Base-by-base conservation (phyloP, 1,140 invertebrate species). In the Aphis gossypii region DNA sequence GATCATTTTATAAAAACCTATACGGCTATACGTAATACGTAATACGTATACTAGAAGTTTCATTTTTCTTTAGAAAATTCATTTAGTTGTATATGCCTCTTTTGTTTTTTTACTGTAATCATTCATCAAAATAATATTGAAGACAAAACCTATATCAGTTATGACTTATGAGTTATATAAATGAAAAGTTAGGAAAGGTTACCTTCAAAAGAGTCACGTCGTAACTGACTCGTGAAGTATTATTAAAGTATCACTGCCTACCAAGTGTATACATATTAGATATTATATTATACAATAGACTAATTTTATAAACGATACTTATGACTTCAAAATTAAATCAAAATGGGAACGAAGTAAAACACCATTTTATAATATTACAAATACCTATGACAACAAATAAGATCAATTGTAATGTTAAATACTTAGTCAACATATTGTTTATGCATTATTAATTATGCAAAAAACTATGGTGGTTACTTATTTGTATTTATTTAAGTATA, bases 201-300 rank as follows among this genome's bases (percentile, higher is more conserved):
- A 86, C 84, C 84, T 86, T 44, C 84, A 25, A 86, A 46, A 44
- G 18, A 86, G 35, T 86, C 38, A 86, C 44, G 84, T 83, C 76
- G 21, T 83, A 83, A 83, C 21, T 83, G 20, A 83, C 35, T 38
- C 21, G 35, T 83, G 21, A 83, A 83, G n/a, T 38, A 35, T 38
- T 83, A 9, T 23, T 38, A 38, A 38, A 38, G 20, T 38, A 38
- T 21, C 35, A 21, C 5, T 7, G 56, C 0, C 25, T 25, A 60
- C 30, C 30, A 60, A 60, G 25, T 60, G 8, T 30, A 30, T 60
- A 60, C 8, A 30, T 30, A 30, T 60, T 60, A 60, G 2, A 60
- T 60, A 14, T 30, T 46, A 46, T 11, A 46, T 9, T 46, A 30
- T 30, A 60, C 25, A 60, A 30, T n/a, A 35, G 60, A n/a, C 23